Percentiles rank a stretch among this genome's conserved stretches.
These are phyloP conservation scores for Archaeoteleia sp. DNA, from an alignment of 2,888 invertebrate genomes.

Conservation along the genomic window DNA sequence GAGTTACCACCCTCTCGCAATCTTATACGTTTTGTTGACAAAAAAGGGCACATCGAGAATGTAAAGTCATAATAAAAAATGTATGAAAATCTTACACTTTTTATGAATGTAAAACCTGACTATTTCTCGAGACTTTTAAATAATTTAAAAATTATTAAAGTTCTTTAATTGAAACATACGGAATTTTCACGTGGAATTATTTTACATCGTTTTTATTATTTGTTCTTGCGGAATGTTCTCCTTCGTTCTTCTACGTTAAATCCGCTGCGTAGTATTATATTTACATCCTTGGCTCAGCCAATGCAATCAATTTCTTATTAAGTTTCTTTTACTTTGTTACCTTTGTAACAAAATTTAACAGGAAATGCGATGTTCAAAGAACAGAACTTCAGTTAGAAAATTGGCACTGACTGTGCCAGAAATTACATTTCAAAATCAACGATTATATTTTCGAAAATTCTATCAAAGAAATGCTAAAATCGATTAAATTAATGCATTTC, in stretches of 20 bases:
- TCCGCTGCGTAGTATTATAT: slow-evolving; percentile 1
- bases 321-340: slow-evolving; percentile 13
- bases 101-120: no score
- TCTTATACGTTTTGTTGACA: slow-evolving; percentile 3
- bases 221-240: slow-evolving; percentile 5
- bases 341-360: slow-evolving; percentile 16
- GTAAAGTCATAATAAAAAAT: slow-evolving; percentile 16
- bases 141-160: no score
- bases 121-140: no score
- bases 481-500: no score
- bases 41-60: slow-evolving; percentile 10
- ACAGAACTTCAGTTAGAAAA: slow-evolving; percentile 1
- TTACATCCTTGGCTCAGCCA: slow-evolving; percentile 2
- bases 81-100: slow-evolving; percentile 3
- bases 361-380: slow-evolving; percentile 9
- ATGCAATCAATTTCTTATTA: slow-evolving; percentile 19
- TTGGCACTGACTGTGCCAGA: background rate
- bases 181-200: background rate
- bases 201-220: background rate
- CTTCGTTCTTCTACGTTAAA: background rate
- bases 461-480: no score
- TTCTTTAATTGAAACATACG: no score
- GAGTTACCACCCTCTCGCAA: background rate
- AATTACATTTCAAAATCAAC: background rate
- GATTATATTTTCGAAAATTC: no score